Conservation (phyloP, 2,888 invertebrate species). For the Cheilosia variabilis region DNA sequence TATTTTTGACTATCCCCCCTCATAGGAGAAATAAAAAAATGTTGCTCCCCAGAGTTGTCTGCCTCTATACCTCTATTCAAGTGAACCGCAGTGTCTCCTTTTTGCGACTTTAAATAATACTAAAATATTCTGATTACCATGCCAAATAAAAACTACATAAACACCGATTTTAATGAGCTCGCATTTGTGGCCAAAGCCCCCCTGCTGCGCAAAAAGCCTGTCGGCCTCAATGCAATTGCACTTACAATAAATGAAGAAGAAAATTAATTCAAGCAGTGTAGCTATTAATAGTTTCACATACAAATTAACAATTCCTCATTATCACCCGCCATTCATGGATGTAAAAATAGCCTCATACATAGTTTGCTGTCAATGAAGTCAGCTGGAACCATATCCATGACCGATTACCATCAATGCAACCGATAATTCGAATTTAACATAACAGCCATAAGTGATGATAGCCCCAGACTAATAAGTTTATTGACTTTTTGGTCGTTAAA, state of each 20-base stretch:
- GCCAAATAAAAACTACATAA: too few relatives aligned
- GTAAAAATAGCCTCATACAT: constrained; percentile 2
- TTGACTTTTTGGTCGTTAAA: not conserved
- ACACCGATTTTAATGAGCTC: too few relatives aligned
- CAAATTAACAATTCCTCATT: not conserved
- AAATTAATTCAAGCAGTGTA: not conserved
- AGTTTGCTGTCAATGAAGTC: constrained; percentile 1
- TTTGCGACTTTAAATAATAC: too few relatives aligned
- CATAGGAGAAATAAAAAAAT: too few relatives aligned
- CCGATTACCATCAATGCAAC: constrained; percentile 24
- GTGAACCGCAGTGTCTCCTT: too few relatives aligned
- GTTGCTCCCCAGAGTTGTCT: too few relatives aligned
- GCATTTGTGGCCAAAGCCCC: too few relatives aligned
- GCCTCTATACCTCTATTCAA: too few relatives aligned
- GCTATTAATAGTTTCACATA: constrained; percentile 11
- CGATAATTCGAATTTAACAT: not conserved
- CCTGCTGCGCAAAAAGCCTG: not conserved
- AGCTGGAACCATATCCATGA: constrained; percentile 27
- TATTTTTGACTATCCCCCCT: too few relatives aligned
- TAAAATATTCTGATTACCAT: too few relatives aligned
- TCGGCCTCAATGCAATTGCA: not conserved
- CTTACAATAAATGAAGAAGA: not conserved
- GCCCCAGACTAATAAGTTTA: not conserved
- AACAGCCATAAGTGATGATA: constrained; percentile 3
- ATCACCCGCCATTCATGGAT: constrained; percentile 6